A percentile compares a stretch with the other conserved stretches of the same genome.
Evolutionary conservation across 2,888 invertebrate genomes (phyloP).

Genomic region (Tinea trinotella): DNA sequence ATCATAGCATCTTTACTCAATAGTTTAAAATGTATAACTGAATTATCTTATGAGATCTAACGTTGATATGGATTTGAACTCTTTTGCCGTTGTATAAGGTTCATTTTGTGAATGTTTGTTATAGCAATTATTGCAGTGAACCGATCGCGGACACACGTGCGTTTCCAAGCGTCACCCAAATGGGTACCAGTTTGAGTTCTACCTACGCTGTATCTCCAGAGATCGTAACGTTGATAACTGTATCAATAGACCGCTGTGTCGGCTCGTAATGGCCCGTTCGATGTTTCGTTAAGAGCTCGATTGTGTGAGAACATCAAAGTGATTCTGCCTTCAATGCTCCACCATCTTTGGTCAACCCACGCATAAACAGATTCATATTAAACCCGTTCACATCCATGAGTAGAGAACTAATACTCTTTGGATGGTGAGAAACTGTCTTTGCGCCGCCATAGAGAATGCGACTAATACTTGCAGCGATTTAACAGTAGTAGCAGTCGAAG

Average conservation of each 20-base stretch:
- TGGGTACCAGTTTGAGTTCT: constrained; percentile 44
- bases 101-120: not conserved
- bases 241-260: constrained; percentile 40
- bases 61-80: not conserved
- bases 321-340: not conserved
- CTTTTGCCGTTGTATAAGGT: not conserved
- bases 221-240: constrained; percentile 55
- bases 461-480: too few species aligned
- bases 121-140: not conserved
- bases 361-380: not conserved
- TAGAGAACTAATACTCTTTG: too few species aligned
- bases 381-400: too few species aligned
- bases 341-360: not conserved
- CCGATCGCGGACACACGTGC: constrained; percentile 47
- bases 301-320: constrained; percentile 16
- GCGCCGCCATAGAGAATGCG: too few species aligned
- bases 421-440: too few species aligned
- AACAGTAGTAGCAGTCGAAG: too few species aligned
- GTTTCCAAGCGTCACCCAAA: constrained; percentile 60
- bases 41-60: not conserved
- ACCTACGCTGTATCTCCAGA: constrained; percentile 28
- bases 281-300: constrained; percentile 30
- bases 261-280: constrained; percentile 35
- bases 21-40: not conserved
- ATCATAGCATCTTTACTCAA: not conserved